Percentiles rank a stretch among this genome's conserved stretches.
These are phyloP conservation scores for Hylaea fasciaria DNA, from an alignment of 2,888 invertebrate genomes.

Conservation along the genomic window DNA sequence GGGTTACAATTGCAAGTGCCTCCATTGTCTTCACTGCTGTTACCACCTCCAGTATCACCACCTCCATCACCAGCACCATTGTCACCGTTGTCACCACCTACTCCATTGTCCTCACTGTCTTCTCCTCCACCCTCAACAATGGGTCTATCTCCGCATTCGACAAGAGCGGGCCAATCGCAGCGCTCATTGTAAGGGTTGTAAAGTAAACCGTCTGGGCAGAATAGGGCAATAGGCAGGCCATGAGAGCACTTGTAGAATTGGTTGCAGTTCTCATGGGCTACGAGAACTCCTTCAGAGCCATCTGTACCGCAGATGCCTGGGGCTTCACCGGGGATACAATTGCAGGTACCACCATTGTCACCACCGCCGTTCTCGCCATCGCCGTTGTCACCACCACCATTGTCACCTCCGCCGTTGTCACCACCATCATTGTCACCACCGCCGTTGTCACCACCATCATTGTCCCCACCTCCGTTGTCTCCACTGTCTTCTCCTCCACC, in stretches of 20 bases:
- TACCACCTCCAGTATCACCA: conserved; percentile 20
- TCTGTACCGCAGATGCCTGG: conserved; percentile 48
- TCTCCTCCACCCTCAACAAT: conserved; percentile 27
- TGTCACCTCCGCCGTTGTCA: conserved; percentile 7
- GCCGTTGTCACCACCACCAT: conserved; percentile 18
- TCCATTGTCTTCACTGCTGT: conserved; percentile 20
- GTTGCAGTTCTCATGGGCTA: conserved; percentile 54
- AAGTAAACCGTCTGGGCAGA: conserved; percentile 45
- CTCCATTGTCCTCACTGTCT: conserved; percentile 17
- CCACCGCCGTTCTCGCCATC: conserved; percentile 22
- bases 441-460: conserved; percentile 9
- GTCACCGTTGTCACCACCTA: conserved; percentile 23
- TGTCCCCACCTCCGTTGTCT: conserved; percentile 26
- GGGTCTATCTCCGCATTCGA: conserved; percentile 50
- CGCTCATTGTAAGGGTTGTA: conserved; percentile 45
- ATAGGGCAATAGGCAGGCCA: conserved; percentile 44
- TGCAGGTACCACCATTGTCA: conserved; percentile 30
- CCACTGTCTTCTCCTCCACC: conserved; percentile 14
- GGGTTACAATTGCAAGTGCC: conserved; percentile 38
- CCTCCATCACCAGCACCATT: conserved; percentile 22
- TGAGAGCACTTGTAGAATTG: conserved; percentile 51
- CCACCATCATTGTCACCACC: conserved; percentile 26
- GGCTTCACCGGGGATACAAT: conserved; percentile 49
- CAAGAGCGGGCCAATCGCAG: conserved; percentile 54
- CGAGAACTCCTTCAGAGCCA: conserved; percentile 46